These are phyloP conservation scores for Chrosomus eos DNA, from an alignment of 2,797 vertebrate species.

Conservation along the genomic window DNA sequence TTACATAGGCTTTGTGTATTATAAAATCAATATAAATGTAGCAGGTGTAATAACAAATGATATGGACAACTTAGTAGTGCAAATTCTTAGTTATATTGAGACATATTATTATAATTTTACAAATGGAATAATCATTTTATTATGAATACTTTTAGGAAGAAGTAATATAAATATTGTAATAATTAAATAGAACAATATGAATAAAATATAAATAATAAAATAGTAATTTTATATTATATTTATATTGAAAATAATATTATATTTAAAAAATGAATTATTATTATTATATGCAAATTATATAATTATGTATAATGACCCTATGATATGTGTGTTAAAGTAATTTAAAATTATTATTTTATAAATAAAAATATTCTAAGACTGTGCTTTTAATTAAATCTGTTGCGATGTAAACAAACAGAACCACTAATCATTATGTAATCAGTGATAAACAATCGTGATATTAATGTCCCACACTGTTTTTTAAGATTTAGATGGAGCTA, in stretches of 20 bases:
- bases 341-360: neutral
- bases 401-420: neutral
- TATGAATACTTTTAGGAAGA: neutral
- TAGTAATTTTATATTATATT: neutral
- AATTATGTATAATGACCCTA: no score
- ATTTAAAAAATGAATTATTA: neutral
- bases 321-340: neutral
- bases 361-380: neutral
- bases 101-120: neutral
- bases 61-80: neutral
- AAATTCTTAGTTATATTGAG: neutral
- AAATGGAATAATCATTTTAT: neutral
- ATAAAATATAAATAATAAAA: neutral
- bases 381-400: conserved; percentile 9
- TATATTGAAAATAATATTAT: neutral
- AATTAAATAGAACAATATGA: neutral
- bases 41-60: neutral
- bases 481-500: neutral
- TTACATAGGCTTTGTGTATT: neutral
- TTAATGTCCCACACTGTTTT: neutral
- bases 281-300: neutral
- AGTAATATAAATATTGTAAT: neutral
- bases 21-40: neutral
- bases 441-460: conserved; percentile 4
- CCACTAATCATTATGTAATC: neutral